Evolutionary conservation across 1,140 invertebrate genomes (phyloP).

Genomic region (Ceratina australensis): DNA sequence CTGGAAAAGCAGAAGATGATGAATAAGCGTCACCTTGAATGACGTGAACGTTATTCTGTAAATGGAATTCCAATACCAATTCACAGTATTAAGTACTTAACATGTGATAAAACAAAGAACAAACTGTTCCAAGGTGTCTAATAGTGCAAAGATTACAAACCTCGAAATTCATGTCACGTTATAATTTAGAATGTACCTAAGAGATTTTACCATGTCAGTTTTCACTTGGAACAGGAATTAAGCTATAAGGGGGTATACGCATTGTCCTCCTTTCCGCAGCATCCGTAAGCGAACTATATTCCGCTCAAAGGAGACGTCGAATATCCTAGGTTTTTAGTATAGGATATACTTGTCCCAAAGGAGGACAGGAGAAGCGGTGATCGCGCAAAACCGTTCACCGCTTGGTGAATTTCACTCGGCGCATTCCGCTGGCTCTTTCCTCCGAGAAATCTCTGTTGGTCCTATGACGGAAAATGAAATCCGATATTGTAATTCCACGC

Average conservation of each 20-base stretch:
- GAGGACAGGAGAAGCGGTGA: conserved; percentile 36
- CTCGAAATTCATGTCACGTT: no score
- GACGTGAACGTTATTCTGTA: conserved; percentile 34
- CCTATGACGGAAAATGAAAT: conserved; percentile 44
- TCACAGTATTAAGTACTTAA: conserved; percentile 44
- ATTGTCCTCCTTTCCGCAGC: no score
- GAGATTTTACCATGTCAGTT: no score
- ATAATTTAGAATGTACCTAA: no score
- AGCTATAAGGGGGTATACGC: no score
- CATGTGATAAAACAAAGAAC: conserved; percentile 16
- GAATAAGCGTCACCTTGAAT: conserved; percentile 36
- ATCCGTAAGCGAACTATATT: neutral
- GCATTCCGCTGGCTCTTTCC: conserved; percentile 11
- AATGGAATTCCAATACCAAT: conserved; percentile 25
- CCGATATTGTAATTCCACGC: conserved; percentile 41
- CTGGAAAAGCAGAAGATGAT: neutral
- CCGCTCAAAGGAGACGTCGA: conserved; percentile 27
- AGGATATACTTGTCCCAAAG: conserved; percentile 22
- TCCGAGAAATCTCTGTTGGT: conserved; percentile 23
- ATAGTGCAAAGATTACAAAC: no score
- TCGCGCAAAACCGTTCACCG: conserved; percentile 40
- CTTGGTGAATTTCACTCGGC: conserved; percentile 23
- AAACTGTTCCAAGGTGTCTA: no score
- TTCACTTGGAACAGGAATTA: no score
- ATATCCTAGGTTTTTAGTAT: conserved; percentile 9